phyloP scores from a whole-genome alignment of 2,797 vertebrate genomes.

The Mionectes olivaceus region DNA sequence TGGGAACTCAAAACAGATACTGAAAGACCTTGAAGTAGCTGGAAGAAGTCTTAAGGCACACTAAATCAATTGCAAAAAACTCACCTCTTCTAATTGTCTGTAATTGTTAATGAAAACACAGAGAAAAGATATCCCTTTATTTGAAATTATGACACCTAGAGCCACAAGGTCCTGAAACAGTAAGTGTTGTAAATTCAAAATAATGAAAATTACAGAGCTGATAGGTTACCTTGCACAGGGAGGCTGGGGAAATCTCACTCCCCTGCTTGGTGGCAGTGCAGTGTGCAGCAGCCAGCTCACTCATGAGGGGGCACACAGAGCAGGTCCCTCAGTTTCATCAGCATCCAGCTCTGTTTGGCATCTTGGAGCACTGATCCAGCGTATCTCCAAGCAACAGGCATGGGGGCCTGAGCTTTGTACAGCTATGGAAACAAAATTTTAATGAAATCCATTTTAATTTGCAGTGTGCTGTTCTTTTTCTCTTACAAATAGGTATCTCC shows the following conservation, averaged over 20 bases:
- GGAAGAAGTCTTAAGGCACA: not conserved
- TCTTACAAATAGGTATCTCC: not conserved
- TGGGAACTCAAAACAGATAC: not conserved
- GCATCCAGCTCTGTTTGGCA: not conserved
- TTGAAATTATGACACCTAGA: not conserved
- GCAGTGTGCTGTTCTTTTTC: not conserved
- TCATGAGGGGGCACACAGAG: not conserved
- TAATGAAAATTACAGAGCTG: not conserved
- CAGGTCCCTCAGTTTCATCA: not conserved
- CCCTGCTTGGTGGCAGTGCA: fast-evolving
- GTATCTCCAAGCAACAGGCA: not conserved
- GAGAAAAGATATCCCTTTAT: not conserved
- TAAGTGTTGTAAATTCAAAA: not conserved
- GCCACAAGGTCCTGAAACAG: not conserved
- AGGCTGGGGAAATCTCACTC: not conserved
- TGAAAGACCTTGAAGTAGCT: not conserved
- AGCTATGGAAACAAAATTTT: not conserved
- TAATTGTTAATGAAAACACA: not conserved
- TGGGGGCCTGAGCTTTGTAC: not conserved
- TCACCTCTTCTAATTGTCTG: not conserved
- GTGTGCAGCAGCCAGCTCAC: fast-evolving
- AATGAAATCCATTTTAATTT: not conserved
- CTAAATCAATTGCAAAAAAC: not conserved
- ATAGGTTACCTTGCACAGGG: not conserved
- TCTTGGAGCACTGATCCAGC: not conserved